Evolutionary conservation across 2,797 vertebrate species (phyloP), one percentile per base, ranked within the genome.

Genomic region (Hemitrygon akajei): DNA sequence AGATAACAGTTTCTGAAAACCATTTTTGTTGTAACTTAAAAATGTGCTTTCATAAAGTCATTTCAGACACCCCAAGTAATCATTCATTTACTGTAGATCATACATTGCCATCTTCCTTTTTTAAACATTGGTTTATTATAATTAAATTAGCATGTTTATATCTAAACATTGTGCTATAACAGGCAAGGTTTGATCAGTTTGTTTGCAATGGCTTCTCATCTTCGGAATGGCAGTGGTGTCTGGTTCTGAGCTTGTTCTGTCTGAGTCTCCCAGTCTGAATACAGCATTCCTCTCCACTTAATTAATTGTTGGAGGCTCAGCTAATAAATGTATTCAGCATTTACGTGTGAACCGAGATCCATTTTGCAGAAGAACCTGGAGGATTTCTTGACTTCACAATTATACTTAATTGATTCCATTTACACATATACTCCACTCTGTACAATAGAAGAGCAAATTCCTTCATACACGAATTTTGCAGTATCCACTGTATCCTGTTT

Each of bases 61-160:
- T 69, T 89, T 89, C 86, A 22, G 86, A 89, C 34, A 66, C 60
- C 60, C 60, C 86, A 63, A 89, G 60, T 89, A 89, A 89, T 89
- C 66, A 89, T 66, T 63, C 60, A 89, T 89, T 89, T 89, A 89
- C 86, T 37, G 86, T 89, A 89, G 89, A 69, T 63, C 60, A 89
- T 69, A 89, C 37, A 34, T 34, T 89, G 60, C 63, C 60, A 89
- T 63, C 58, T 63, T 30, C 66, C 66, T 25, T 86, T 86, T 60
- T 16, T 4, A 37, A 69, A 34, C 86, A 18, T 79, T 89, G 86
- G 60, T 22, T 89, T 69, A 89, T n/a, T 69, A 34, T 89, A 69
- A 87, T 89, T 89, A 89, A 89, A 66, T 16, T 37, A 66, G 86
- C n/a, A 66, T 89, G 86, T 89, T 89, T 89, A 89, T 89, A 89